Evolutionary conservation across 2,888 invertebrate genomes (phyloP).

Genomic region (Pasiphila rectangulata): DNA sequence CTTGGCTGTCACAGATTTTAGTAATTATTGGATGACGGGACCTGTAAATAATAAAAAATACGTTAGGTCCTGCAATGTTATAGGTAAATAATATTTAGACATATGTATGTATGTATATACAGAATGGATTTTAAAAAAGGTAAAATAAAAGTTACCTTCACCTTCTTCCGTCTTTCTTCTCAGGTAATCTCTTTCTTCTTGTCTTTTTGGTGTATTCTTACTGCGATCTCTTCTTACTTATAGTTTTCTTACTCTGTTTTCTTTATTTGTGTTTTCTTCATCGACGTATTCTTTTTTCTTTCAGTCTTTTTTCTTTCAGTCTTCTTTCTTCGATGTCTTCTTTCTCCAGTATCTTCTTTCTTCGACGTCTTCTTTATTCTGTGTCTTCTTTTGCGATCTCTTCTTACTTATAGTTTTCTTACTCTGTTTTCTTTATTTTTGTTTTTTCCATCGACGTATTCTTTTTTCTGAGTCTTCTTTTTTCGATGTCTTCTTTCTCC

Average conservation of each 20-base stretch:
- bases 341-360: slow-evolving; percentile 8
- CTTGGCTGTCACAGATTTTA: too few species aligned
- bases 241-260: slow-evolving; percentile 5
- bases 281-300: slow-evolving; percentile 8
- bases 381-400: slow-evolving; percentile 16
- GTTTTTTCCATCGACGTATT: slow-evolving; percentile 17
- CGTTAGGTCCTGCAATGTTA: too few species aligned
- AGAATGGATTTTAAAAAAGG: too few species aligned
- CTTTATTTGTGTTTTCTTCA: slow-evolving; percentile 18
- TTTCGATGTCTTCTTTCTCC: slow-evolving; percentile 12
- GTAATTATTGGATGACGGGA: too few species aligned
- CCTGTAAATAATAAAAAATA: too few species aligned
- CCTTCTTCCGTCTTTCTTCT: slow-evolving; percentile 8
- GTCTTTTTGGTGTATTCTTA: slow-evolving; percentile 16
- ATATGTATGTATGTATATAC: too few species aligned
- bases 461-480: slow-evolving; percentile 17
- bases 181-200: slow-evolving; percentile 15
- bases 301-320: slow-evolving; percentile 12
- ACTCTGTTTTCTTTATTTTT: slow-evolving; percentile 16
- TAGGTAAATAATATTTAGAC: too few species aligned
- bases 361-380: slow-evolving; percentile 21
- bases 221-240: slow-evolving; percentile 18
- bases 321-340: slow-evolving; percentile 14
- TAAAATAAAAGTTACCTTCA: too few species aligned
- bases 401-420: slow-evolving; percentile 15